phyloP scores from a whole-genome alignment of 2,113 vertebrate species.

The Prionailurus bengalensis region DNA sequence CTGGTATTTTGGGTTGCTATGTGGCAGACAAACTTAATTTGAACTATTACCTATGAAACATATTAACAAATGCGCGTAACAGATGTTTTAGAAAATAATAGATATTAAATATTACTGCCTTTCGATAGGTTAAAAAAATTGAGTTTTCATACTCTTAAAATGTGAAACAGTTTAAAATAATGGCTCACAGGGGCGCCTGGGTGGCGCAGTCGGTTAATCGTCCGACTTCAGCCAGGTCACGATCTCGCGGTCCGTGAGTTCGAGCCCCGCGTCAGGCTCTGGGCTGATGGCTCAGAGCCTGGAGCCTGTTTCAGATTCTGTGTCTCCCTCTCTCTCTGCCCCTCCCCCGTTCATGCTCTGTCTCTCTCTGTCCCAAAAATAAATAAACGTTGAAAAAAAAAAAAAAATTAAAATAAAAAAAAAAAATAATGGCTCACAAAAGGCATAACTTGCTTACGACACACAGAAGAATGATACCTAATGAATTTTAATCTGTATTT shows the following conservation, averaged over 20 bases:
- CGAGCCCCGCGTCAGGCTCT: too few relatives aligned
- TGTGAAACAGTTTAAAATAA: slow-evolving; percentile 32
- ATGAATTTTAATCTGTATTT: slow-evolving; percentile 52
- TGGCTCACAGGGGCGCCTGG: too few relatives aligned
- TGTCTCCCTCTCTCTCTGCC: too few relatives aligned
- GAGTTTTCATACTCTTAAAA: slow-evolving; percentile 39
- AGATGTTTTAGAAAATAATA: slow-evolving; percentile 48
- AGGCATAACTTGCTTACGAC: slow-evolving; percentile 45
- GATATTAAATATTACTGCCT: slow-evolving; percentile 7
- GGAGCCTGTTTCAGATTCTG: too few relatives aligned
- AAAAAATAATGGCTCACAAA: slow-evolving; percentile 26
- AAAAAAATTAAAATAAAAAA: too few relatives aligned
- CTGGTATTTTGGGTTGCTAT: not conserved
- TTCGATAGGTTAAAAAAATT: slow-evolving; percentile 52
- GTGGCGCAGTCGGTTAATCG: too few relatives aligned
- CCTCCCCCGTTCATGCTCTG: too few relatives aligned
- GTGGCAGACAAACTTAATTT: slow-evolving; percentile 45
- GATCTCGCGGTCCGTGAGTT: too few relatives aligned
- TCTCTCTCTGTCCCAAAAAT: too few relatives aligned
- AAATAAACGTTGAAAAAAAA: too few relatives aligned
- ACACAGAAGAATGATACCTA: not conserved
- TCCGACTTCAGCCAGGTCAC: too few relatives aligned
- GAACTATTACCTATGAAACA: not conserved
- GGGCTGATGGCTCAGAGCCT: too few relatives aligned
- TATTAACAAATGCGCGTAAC: not conserved